Percentiles rank a stretch among this genome's conserved stretches.
Conservation (phyloP, 2,888 invertebrate species). For the Nomada fabriciana region DNA sequence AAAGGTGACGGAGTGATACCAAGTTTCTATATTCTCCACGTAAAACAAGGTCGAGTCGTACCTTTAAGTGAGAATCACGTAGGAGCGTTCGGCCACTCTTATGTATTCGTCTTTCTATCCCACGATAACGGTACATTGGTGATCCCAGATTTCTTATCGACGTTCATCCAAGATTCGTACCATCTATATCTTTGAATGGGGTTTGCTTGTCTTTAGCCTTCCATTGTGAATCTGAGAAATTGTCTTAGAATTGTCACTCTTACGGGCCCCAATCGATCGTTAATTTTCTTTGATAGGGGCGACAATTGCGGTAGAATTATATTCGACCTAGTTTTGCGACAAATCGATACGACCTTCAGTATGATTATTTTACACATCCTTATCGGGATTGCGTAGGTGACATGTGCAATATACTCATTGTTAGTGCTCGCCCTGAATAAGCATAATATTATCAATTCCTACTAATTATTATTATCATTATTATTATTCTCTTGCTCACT, state of each 20-base stretch:
- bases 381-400: constrained; percentile 40
- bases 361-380: constrained; percentile 29
- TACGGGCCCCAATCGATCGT: constrained; percentile 23
- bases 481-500: background rate
- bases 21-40: constrained; percentile 36
- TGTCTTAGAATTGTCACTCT: background rate
- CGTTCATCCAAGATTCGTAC: constrained; percentile 6
- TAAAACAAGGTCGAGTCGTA: constrained; percentile 35
- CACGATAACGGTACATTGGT: constrained; percentile 54
- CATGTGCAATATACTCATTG: background rate
- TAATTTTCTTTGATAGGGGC: constrained; percentile 39
- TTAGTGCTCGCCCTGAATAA: background rate
- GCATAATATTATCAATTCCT: no score
- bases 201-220: background rate
- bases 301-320: constrained; percentile 47
- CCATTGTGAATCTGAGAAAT: background rate
- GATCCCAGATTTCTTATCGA: constrained; percentile 44
- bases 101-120: constrained; percentile 38
- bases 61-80: constrained; percentile 40
- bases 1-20: constrained; percentile 16
- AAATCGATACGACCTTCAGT: constrained; percentile 40
- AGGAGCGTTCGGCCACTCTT: constrained; percentile 26
- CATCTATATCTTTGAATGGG: background rate
- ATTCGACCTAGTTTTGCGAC: constrained; percentile 52
- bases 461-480: no score